Evolutionary conservation across 2,888 invertebrate species (phyloP).

Genomic region (Harpagoxenus sublaevis): DNA sequence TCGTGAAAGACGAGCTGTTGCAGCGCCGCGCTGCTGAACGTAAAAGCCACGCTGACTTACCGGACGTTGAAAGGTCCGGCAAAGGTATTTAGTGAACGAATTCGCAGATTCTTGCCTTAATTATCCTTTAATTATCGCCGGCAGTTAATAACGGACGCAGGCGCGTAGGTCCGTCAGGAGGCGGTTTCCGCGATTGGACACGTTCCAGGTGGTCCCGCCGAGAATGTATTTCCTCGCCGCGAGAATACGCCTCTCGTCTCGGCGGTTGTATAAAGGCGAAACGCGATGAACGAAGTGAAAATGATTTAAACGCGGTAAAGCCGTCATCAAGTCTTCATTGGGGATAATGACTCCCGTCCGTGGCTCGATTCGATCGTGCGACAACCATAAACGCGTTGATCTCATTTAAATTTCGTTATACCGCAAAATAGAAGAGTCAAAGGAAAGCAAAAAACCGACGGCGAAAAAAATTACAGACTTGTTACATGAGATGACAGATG

Average conservation of each 20-base stretch:
- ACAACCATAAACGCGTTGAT: constrained; percentile 44
- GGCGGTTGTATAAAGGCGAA: constrained; percentile 56
- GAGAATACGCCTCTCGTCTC: constrained; percentile 43
- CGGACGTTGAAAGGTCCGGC: neutral
- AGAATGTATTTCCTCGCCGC: constrained; percentile 21
- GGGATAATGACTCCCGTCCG: constrained; percentile 54
- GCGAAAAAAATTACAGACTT: neutral
- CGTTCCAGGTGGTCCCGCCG: constrained; percentile 71
- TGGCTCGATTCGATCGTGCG: constrained; percentile 52
- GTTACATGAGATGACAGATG: neutral
- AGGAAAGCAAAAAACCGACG: neutral
- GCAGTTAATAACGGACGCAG: constrained; percentile 51
- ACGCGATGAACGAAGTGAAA: constrained; percentile 78
- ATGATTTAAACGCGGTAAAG: constrained; percentile 82
- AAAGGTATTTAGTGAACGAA: constrained; percentile 25
- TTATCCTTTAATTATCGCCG: constrained; percentile 55
- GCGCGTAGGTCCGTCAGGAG: constrained; percentile 45
- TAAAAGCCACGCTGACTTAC: constrained; percentile 4
- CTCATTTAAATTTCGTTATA: constrained; percentile 15
- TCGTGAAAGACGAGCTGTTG: constrained; percentile 2
- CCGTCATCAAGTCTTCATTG: constrained; percentile 74
- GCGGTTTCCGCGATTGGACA: constrained; percentile 66
- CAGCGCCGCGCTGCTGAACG: neutral
- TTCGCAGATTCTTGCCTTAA: constrained; percentile 53
- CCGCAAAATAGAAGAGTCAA: neutral